Base-by-base conservation (phyloP, 1,140 invertebrate genomes). In the Anoplophora glabripennis region DNA sequence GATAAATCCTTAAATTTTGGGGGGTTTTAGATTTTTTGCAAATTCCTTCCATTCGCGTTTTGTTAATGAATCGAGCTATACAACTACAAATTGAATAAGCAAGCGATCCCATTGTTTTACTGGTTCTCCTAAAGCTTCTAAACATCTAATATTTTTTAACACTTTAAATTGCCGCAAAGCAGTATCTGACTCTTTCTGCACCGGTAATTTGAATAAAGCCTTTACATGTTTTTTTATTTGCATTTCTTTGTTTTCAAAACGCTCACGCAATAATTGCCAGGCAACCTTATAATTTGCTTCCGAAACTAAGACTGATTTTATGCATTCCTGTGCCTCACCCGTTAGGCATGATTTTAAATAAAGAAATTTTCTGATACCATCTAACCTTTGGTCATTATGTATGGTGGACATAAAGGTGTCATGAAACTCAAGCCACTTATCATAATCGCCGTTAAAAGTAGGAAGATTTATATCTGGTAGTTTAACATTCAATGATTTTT, bases 321-420 rank as follows among this genome's bases (percentile, higher is more conserved):
- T 52, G 10, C 52, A 28, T 37, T 59, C 34, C 3, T 33, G 1
- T 36, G 57, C 57, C 1, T 7, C 14, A 21, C 10, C 48, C 10
- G n/a, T 28, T n/a, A 59, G 35, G 1, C 48, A 53, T 5, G 48
- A 34, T 37, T 42, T 33, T 37, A 59, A 34, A 38, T 59, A 59
- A 37, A 53, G 57, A 44, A 33, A 59, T 59, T 59, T 59, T 45
- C 53, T 48, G 4, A 59, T 59, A 17, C n/a, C 9, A 7, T 38
- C 48, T 33, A 57, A 8, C 35, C 7, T n/a, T 0, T 3, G 1
- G 42, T 58, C 51, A 12, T 21, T 12, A 34, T 51, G 56, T 1
- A 58, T 42, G 18, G 51, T 34, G 1, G 35, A 41, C 11, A 28
- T 38, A 52, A 51, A 58, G 33, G 21, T 58, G 2, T 58, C 56